These are phyloP conservation scores for Drosophila anomalipes DNA, from an alignment of 2,888 invertebrate species.

Conservation along the genomic window DNA sequence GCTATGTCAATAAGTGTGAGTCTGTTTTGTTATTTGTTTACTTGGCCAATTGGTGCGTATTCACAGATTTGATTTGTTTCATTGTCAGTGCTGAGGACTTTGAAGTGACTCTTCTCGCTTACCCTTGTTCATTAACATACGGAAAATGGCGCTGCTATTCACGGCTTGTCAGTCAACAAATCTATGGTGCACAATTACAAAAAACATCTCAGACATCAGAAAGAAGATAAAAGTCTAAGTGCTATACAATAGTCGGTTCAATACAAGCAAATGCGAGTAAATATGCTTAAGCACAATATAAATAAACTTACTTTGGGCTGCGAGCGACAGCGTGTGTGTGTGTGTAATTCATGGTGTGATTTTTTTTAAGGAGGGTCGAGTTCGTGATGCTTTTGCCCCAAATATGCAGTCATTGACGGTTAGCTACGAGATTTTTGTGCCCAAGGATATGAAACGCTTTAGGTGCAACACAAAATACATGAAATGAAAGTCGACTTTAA, in stretches of 20 bases:
- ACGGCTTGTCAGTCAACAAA: conserved; percentile 45
- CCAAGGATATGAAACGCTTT: conserved; percentile 15
- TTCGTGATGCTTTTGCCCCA: conserved; percentile 45
- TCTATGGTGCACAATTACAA: conserved; percentile 55
- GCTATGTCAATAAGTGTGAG: conserved; percentile 41
- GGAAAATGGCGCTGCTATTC: conserved; percentile 11
- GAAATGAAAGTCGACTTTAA: conserved; percentile 2
- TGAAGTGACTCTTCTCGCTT: conserved; percentile 49
- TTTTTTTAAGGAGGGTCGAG: conserved; percentile 6
- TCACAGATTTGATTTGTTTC: conserved; percentile 61
- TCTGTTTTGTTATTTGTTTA: conserved; percentile 37
- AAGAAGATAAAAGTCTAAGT: conserved; percentile 31
- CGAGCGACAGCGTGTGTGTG: background rate
- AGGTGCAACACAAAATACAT: conserved; percentile 15
- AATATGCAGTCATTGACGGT: conserved; percentile 38
- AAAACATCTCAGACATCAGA: conserved; percentile 28
- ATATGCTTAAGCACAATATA: conserved; percentile 38
- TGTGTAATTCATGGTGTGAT: background rate
- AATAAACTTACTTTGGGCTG: conserved; percentile 8
- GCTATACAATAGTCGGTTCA: conserved; percentile 25
- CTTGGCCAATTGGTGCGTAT: conserved; percentile 61
- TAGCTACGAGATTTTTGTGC: conserved; percentile 16
- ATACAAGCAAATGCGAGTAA: conserved; percentile 38
- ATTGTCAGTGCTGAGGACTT: conserved; percentile 54
- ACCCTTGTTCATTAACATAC: conserved; percentile 62